phyloP scores from a whole-genome alignment of 2,888 invertebrate species.

The Stegana nigrithorax region DNA sequence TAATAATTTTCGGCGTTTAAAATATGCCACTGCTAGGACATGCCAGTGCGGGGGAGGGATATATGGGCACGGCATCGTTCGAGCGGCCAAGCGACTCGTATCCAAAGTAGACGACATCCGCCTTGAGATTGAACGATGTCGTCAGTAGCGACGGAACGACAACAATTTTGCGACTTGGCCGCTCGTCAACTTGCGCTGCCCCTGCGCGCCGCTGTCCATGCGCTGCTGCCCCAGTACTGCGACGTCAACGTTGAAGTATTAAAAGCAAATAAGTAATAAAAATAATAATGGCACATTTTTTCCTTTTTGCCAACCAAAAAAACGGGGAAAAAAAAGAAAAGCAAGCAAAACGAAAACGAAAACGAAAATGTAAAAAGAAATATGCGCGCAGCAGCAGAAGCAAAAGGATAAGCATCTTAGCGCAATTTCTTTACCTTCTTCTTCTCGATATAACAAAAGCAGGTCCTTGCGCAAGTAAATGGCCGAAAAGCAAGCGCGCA shows the following conservation, averaged over 20 bases:
- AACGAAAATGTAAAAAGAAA: no score
- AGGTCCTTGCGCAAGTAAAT: constrained; percentile 60
- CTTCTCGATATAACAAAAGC: constrained; percentile 57
- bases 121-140: constrained; percentile 59
- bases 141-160: neutral
- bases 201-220: no score
- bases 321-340: neutral
- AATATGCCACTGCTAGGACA: constrained; percentile 44
- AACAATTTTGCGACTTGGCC: constrained; percentile 29
- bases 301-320: constrained; percentile 40
- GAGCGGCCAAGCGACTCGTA: constrained; percentile 61
- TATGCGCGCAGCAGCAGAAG: no score
- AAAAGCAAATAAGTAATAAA: constrained; percentile 61
- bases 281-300: constrained; percentile 62
- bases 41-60: constrained; percentile 22
- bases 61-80: constrained; percentile 21
- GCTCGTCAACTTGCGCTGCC: constrained; percentile 15
- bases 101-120: constrained; percentile 61
- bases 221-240: no score
- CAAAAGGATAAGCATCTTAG: constrained; percentile 61
- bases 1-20: constrained; percentile 57
- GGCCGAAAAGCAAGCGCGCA: constrained; percentile 20
- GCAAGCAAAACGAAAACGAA: constrained; percentile 31
- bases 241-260: constrained; percentile 50
- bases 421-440: constrained; percentile 59